phyloP scores from a whole-genome alignment of 2,113 vertebrate species.

The Ciconia boyciana region DNA sequence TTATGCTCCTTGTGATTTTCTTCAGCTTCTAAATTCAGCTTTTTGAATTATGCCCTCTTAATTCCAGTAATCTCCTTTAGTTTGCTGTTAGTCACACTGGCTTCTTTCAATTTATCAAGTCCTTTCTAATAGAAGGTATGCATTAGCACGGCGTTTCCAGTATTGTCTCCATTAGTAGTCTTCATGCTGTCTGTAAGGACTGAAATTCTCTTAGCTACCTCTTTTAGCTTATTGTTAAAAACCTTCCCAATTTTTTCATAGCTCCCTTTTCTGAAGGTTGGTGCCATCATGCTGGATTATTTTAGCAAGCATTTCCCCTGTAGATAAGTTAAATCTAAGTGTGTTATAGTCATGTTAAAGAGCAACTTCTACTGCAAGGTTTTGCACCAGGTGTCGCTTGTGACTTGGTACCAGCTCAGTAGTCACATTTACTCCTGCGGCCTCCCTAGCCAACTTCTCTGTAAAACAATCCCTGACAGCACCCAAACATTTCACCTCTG shows the following conservation, averaged over 20 bases:
- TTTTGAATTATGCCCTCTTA: background rate
- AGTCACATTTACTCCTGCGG: background rate
- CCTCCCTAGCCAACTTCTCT: background rate
- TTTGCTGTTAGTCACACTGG: background rate
- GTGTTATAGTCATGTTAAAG: background rate
- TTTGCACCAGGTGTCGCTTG: background rate
- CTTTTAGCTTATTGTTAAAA: background rate
- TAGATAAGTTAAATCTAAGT: background rate
- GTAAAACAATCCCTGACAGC: background rate
- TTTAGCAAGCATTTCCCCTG: background rate
- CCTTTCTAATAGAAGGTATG: background rate
- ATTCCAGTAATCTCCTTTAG: background rate
- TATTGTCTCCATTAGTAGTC: rapidly evolving
- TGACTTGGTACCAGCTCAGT: background rate
- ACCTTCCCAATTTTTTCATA: background rate
- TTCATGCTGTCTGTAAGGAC: background rate
- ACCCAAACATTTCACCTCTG: background rate
- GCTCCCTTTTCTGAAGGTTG: background rate
- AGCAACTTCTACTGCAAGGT: background rate
- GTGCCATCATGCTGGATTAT: background rate
- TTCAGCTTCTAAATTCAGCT: background rate
- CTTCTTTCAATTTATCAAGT: background rate
- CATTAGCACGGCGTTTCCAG: rapidly evolving
- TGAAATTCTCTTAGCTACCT: background rate
- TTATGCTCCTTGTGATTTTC: background rate